phyloP scores from a whole-genome alignment of 2,797 vertebrate species.

The Clarias laeviceps region DNA sequence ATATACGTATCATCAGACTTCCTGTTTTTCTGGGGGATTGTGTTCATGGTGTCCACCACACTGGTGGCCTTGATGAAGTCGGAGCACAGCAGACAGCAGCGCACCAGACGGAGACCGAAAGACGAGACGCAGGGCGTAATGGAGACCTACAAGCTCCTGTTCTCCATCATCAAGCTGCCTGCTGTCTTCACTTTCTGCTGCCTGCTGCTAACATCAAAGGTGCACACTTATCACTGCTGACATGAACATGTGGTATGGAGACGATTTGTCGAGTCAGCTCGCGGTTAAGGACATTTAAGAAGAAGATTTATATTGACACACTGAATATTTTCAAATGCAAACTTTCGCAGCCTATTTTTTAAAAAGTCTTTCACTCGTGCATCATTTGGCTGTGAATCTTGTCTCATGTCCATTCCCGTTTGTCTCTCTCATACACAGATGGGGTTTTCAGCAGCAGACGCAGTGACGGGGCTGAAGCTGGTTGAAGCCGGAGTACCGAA shows the following conservation, averaged over 20 bases:
- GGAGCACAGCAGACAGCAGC: constrained; percentile 74
- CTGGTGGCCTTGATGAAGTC: constrained; percentile 92
- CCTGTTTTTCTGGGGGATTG: constrained; percentile 92
- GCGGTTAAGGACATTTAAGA: too few species aligned
- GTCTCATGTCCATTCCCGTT: neutral
- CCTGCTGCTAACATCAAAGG: constrained; percentile 94
- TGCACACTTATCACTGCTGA: constrained; percentile 55
- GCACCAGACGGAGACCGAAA: constrained; percentile 65
- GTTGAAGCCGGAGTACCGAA: constrained; percentile 96
- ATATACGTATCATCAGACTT: constrained; percentile 80
- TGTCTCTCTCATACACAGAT: constrained; percentile 70
- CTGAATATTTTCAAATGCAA: neutral
- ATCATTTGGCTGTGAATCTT: neutral
- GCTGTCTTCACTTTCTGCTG: constrained; percentile 90
- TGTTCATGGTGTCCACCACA: constrained; percentile 94
- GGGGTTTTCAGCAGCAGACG: constrained; percentile 95
- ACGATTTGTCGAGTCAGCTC: too few species aligned
- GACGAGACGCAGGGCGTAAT: constrained; percentile 89
- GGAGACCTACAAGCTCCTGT: constrained; percentile 89
- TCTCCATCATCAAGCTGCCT: constrained; percentile 92
- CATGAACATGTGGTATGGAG: too few species aligned
- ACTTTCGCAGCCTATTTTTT: neutral
- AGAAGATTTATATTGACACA: neutral
- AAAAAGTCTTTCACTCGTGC: neutral
- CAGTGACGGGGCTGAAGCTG: constrained; percentile 94